Conservation (phyloP, 1,140 invertebrate species). For the Drosophila subobscura region DNA sequence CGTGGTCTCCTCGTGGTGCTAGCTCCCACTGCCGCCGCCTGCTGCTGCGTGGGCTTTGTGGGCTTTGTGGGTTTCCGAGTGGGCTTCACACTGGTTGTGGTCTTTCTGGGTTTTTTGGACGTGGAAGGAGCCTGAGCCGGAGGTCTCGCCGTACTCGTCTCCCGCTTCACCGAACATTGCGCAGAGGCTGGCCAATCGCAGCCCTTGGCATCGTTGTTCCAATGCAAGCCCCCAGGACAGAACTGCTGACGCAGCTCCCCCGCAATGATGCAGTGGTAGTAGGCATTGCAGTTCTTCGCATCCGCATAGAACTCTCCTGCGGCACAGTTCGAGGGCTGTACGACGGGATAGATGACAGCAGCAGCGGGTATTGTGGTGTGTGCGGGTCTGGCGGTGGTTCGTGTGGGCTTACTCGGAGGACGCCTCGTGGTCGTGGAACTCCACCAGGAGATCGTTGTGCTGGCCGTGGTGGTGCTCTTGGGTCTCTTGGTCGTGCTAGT, state of each 20-base stretch:
- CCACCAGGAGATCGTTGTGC: constrained; percentile 68
- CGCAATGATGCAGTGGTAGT: constrained; percentile 89
- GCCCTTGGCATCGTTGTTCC: constrained; percentile 85
- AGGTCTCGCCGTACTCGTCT: constrained; percentile 35
- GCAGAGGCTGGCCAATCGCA: constrained; percentile 92
- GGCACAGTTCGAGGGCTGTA: constrained; percentile 85
- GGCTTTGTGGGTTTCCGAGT: constrained; percentile 30
- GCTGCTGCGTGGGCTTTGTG: neutral
- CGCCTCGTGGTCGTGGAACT: constrained; percentile 81
- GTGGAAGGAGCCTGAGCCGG: constrained; percentile 10
- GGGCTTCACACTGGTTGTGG: constrained; percentile 26
- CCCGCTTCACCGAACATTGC: constrained; percentile 85
- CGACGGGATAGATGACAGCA: constrained; percentile 80
- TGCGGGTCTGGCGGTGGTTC: constrained; percentile 58
- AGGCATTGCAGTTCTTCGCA: constrained; percentile 89
- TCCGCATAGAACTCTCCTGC: constrained; percentile 88
- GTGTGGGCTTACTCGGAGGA: constrained; percentile 59
- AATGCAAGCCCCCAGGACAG: constrained; percentile 92
- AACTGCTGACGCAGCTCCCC: constrained; percentile 87
- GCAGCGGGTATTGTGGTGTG: constrained; percentile 83
- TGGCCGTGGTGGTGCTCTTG: constrained; percentile 19
- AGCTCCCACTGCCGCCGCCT: neutral
- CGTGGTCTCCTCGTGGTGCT: no score
- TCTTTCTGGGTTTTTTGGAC: constrained; percentile 36
- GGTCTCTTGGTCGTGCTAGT: constrained; percentile 67